Evolutionary conservation across 2,888 invertebrate species (phyloP).

Genomic region (Metallyticus violacea): DNA sequence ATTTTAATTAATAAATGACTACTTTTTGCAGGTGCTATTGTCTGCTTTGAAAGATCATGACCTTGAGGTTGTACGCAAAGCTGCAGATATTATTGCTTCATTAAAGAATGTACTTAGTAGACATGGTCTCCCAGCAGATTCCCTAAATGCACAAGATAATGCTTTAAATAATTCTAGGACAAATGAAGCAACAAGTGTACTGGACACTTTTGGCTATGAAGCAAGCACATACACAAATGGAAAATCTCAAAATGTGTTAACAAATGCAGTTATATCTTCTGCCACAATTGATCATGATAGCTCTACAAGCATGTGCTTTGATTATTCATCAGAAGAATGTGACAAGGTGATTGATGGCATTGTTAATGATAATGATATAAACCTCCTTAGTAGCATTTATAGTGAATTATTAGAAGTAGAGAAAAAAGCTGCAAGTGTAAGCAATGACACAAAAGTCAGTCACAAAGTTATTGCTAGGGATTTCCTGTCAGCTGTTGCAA

Average conservation of each 20-base stretch:
- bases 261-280: no score
- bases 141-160: neutral
- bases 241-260: neutral
- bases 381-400: conserved; percentile 60
- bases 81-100: conserved; percentile 53
- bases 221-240: neutral
- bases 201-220: neutral
- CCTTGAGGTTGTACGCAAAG: conserved; percentile 64
- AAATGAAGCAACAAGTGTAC: neutral
- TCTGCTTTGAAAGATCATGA: conserved; percentile 68
- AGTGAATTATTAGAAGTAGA: conserved; percentile 50
- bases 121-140: conserved; percentile 14
- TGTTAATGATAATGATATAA: conserved; percentile 59
- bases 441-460: neutral
- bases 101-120: conserved; percentile 11
- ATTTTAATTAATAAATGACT: neutral
- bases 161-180: neutral
- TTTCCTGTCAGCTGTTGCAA: conserved; percentile 58
- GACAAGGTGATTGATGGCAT: conserved; percentile 61
- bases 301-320: neutral
- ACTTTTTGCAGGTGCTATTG: conserved; percentile 52
- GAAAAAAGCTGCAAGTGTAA: conserved; percentile 9
- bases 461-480: conserved; percentile 37
- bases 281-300: neutral
- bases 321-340: neutral